Evolutionary conservation across 2,797 vertebrate genomes (phyloP).

Genomic region (Galagoides demidoff): DNA sequence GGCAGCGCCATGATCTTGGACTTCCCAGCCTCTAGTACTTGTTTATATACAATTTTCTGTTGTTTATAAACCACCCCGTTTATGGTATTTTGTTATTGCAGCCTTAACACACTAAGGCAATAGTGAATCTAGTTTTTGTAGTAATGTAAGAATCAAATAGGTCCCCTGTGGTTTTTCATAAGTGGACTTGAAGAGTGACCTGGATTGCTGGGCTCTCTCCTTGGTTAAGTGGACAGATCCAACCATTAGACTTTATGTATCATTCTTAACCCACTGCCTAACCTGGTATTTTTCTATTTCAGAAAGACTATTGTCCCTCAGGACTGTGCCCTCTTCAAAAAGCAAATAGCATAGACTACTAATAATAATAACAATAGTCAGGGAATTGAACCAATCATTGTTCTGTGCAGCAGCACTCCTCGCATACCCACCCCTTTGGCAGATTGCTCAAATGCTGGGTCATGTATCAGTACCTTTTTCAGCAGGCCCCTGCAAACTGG

Average conservation of each 20-base stretch:
- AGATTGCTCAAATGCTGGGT: conserved; percentile 40
- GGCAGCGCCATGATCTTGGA: background rate
- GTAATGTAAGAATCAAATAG: background rate
- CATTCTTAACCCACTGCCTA: background rate
- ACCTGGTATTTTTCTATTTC: background rate
- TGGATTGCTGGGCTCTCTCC: background rate
- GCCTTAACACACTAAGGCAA: background rate
- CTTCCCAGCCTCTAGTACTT: background rate
- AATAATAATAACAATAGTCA: background rate
- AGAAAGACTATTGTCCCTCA: conserved; percentile 3
- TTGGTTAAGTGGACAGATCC: background rate
- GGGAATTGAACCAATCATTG: background rate
- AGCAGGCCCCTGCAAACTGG: conserved; percentile 34
- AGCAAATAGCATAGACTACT: background rate
- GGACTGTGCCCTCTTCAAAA: background rate
- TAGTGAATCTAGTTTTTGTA: conserved; percentile 25
- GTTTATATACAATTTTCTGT: background rate
- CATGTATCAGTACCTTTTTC: conserved; percentile 7
- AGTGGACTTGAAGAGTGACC: conserved; percentile 1
- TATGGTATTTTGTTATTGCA: background rate
- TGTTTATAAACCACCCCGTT: background rate
- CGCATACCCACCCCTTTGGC: conserved; percentile 5
- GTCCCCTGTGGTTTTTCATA: background rate
- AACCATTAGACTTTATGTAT: background rate
- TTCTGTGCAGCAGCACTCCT: conserved; percentile 13